Evolutionary conservation across 1,140 invertebrate species (phyloP), one percentile per base, ranked within the genome.

Genomic region (Marisa cornuarietis): DNA sequence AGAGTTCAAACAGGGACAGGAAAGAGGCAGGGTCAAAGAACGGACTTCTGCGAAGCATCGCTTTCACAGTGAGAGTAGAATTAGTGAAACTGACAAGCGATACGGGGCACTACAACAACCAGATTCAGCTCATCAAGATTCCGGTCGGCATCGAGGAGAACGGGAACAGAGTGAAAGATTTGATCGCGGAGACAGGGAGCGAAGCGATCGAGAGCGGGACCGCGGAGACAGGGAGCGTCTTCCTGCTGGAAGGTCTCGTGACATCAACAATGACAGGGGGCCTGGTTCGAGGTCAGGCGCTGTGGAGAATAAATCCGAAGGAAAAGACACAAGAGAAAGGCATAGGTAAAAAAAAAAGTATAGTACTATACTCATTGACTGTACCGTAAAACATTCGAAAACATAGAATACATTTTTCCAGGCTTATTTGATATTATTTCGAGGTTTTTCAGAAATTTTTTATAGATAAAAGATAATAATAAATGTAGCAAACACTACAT

Each of bases 51-150:
- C 86, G 31, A 83, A 84, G 52, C 79, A 82, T 62, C 76, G 85
- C 63, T 81, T 83, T 71, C 83, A 85, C 73, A 87, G 86, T 81
- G 86, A 87, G 76, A 82, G 82, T 69, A 76, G 86, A n/a, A 31
- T 85, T 11, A 80, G 82, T 31, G 86, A 87, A 54, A 87, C 86
- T 11, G 86, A 87, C 62, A 81, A 83, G 42, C 75, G 83, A 58
- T 84, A 82, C 66, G 79, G 79, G 42, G 74, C 72, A 22, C 76
- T 83, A 69, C 81, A 83, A 72, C 78, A 71, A 66, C 78, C 71
- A 52, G 31, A 52, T 7, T 24, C 42, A n/a, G 8, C 18, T 22
- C 31, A 73, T n/a, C 73, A 75, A 26, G 51, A 54, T 49, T 79
- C 78, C n/a, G 42, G 63, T 58, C 79, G 73, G 26, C 76, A 81